Evolutionary conservation across 2,797 vertebrate genomes (phyloP).

Genomic region (Anguilla obscura): DNA sequence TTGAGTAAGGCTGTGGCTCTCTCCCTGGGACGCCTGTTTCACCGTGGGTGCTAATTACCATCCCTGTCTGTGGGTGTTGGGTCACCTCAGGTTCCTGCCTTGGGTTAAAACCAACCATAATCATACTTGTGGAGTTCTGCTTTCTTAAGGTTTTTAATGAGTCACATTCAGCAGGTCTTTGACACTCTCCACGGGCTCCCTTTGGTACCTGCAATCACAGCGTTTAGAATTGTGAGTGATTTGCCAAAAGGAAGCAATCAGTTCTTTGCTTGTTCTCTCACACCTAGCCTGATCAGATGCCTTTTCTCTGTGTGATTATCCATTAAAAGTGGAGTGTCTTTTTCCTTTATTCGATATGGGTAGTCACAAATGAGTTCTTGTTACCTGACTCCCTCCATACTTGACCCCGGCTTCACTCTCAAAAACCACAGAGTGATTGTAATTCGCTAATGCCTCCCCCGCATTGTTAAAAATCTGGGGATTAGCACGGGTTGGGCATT

Average conservation of each 20-base stretch:
- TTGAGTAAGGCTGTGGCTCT: constrained; percentile 53
- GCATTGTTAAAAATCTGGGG: constrained; percentile 51
- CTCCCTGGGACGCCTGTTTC: constrained; percentile 48
- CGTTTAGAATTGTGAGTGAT: constrained; percentile 19
- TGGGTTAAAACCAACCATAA: constrained; percentile 55
- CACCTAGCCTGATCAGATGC: constrained; percentile 24
- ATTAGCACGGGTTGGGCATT: constrained; percentile 56
- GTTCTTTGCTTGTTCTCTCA: constrained; percentile 43
- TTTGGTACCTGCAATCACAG: constrained; percentile 31
- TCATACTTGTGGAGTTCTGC: constrained; percentile 46
- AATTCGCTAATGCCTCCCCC: constrained; percentile 44
- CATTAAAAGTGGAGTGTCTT: neutral
- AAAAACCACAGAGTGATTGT: constrained; percentile 47
- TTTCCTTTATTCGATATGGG: neutral
- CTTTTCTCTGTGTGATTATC: constrained; percentile 35
- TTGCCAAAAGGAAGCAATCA: constrained; percentile 34
- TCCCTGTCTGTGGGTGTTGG: constrained; percentile 24
- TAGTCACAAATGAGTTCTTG: constrained; percentile 45
- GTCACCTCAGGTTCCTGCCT: constrained; percentile 47
- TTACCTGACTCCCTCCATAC: constrained; percentile 41
- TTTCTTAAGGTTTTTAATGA: constrained; percentile 35
- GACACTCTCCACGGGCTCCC: neutral
- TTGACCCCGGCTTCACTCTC: constrained; percentile 47
- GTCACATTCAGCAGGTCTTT: constrained; percentile 40
- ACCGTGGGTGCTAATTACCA: constrained; percentile 43